Percentiles rank a stretch among this genome's conserved stretches.
Conservation (phyloP, 2,113 vertebrate genomes). For the Herpetotheres cachinnans region DNA sequence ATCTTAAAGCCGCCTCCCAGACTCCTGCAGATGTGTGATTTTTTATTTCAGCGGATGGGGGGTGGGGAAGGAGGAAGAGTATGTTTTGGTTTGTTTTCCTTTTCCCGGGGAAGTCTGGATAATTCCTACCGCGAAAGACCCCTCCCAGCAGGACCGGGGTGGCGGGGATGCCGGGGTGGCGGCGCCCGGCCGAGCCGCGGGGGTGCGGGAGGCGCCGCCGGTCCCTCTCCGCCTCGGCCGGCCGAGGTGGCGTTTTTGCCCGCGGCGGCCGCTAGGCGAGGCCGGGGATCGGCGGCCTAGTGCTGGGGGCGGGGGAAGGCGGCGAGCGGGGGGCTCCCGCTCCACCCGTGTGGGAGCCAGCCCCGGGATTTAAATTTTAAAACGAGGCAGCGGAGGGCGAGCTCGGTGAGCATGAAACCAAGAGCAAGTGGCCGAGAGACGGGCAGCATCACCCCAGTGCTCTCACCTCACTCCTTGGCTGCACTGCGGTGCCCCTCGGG, state of each 20-base stretch:
- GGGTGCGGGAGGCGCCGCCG: not conserved
- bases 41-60: not conserved
- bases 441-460: rapidly evolving
- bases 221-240: not conserved
- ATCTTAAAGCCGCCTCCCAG: not conserved
- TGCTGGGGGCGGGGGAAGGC: not conserved
- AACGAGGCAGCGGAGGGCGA: not conserved
- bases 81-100: not conserved
- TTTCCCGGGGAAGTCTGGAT: not conserved
- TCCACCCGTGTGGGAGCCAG: not conserved
- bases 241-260: not conserved
- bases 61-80: not conserved
- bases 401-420: not conserved
- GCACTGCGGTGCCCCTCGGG: not conserved
- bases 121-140: not conserved
- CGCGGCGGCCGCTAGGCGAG: conserved; percentile 62
- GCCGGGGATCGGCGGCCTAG: conserved; percentile 74
- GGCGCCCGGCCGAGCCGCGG: not conserved
- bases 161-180: not conserved
- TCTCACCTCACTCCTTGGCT: not conserved
- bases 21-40: not conserved
- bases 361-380: not conserved
- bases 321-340: not conserved
- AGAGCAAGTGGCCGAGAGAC: not conserved
- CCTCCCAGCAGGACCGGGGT: not conserved